phyloP scores from a whole-genome alignment of 1,140 invertebrate species.

The Ooceraea biroi region DNA sequence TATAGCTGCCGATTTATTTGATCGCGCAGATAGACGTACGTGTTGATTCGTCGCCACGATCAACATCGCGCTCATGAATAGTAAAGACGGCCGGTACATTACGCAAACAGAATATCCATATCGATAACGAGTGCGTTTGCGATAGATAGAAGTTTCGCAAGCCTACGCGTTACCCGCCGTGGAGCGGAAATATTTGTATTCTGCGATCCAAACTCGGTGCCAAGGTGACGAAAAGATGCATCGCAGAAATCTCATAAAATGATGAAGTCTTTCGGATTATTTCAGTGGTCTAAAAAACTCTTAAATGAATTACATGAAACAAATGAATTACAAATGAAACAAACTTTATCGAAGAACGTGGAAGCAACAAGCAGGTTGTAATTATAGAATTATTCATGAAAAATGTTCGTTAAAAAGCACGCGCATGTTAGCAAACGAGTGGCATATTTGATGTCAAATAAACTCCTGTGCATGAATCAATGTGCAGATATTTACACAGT shows the following conservation, averaged over 20 bases:
- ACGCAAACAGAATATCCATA: not conserved
- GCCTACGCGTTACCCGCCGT: too few relatives aligned
- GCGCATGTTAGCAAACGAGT: not conserved
- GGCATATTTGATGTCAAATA: not conserved
- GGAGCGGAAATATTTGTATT: not conserved
- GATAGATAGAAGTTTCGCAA: constrained; percentile 8
- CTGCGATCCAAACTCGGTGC: constrained; percentile 4
- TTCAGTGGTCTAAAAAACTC: too few relatives aligned
- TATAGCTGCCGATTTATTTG: constrained; percentile 19
- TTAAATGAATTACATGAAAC: too few relatives aligned
- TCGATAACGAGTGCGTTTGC: not conserved
- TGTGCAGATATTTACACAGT: not conserved
- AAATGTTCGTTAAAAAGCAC: not conserved
- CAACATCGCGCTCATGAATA: constrained; percentile 5
- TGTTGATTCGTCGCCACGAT: constrained; percentile 22
- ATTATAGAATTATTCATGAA: too few relatives aligned
- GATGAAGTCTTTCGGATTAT: too few relatives aligned
- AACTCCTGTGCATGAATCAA: not conserved
- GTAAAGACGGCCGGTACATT: not conserved
- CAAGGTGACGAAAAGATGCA: too few relatives aligned
- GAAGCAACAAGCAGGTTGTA: too few relatives aligned
- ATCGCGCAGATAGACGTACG: not conserved
- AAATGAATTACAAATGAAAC: too few relatives aligned
- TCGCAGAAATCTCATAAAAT: too few relatives aligned
- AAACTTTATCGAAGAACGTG: too few relatives aligned